These are phyloP conservation scores for Euglossa dilemma DNA, from an alignment of 1,140 invertebrate genomes.

Conservation along the genomic window DNA sequence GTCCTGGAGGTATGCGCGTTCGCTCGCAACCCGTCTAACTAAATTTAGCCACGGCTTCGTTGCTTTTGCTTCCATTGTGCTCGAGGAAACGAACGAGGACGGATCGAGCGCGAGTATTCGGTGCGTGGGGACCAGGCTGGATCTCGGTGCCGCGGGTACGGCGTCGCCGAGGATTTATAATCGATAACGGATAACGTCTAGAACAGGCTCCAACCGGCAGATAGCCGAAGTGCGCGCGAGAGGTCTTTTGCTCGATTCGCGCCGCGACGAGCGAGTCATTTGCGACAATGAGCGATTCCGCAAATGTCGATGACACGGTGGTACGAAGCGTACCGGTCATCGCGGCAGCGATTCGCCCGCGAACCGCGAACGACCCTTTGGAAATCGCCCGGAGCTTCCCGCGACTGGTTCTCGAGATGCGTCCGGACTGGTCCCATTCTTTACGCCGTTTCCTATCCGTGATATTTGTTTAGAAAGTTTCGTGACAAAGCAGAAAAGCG, in stretches of 20 bases:
- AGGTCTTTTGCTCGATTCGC: conserved; percentile 30
- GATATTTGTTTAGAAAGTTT: neutral
- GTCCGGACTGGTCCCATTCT: neutral
- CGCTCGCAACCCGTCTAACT: neutral
- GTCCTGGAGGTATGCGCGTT: neutral
- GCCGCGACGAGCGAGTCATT: conserved; percentile 38
- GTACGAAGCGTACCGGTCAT: conserved; percentile 47
- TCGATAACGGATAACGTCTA: conserved; percentile 41
- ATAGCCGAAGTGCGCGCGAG: conserved; percentile 20
- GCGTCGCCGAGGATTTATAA: conserved; percentile 23
- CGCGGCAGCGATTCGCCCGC: conserved; percentile 38
- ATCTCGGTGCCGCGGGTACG: neutral
- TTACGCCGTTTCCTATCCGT: neutral
- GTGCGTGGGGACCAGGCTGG: neutral
- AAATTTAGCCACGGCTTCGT: neutral
- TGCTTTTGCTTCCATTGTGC: neutral
- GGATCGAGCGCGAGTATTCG: conserved; percentile 13
- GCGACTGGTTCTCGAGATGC: neutral
- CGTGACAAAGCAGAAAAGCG: neutral
- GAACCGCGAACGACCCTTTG: conserved; percentile 49
- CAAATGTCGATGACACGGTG: conserved; percentile 66
- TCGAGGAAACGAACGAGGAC: neutral
- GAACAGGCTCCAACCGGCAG: conserved; percentile 16
- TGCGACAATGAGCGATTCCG: conserved; percentile 58
- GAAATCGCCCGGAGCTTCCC: neutral